Evolutionary conservation across 53 echinoderm and acorn worm genomes (phyloP), one percentile per base, ranked within the genome.

Genomic region (Crossaster papposus): DNA sequence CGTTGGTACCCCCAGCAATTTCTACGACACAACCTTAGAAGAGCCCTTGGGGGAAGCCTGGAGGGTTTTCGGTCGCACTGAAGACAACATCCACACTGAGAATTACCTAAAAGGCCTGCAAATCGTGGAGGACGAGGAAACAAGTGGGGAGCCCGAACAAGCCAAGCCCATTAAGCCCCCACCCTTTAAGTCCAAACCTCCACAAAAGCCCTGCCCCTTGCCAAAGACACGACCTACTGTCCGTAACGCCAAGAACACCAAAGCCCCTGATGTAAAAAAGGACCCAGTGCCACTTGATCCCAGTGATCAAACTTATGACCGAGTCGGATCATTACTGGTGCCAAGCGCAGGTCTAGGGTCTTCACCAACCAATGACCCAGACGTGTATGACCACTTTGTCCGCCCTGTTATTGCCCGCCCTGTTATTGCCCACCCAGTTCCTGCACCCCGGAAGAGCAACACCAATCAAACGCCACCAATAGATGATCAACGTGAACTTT

Each of bases 71-170:
- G 94, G 89, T 30, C 64, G 80, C 53, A 89, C 89, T 24, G 89
- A 83, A 44, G 91, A 91, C 77, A 94, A 94, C 58, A 81, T 94
- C 75, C 94, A 94, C 78, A 91, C 91, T 14, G 94, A 94, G 44
- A 83, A 52, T 20, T 94, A 94, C 54, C 22, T 87, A 9, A 34
- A 76, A 33, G 76, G 51, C 8, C 2, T 36, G 23, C 24, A 22
- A 26, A 24, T 64, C 14, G 0, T 80, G 13, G 54, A 80, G 36
- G 76, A 77, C 55, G 76, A 77, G 77, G 87, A 54, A 6, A 1
- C 34, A n/a, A 87, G 28, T 55, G 24, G 14, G 3, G 37, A 75
- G 14, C 87, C 76, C 4, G 77, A 87, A 26, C 87, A 58, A 20
- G 36, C 44, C 33, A 32, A 75, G 30, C 26, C 58, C 50, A 32